Evolutionary conservation across 1,140 invertebrate species (phyloP).

Genomic region (Oryzaephilus surinamensis): DNA sequence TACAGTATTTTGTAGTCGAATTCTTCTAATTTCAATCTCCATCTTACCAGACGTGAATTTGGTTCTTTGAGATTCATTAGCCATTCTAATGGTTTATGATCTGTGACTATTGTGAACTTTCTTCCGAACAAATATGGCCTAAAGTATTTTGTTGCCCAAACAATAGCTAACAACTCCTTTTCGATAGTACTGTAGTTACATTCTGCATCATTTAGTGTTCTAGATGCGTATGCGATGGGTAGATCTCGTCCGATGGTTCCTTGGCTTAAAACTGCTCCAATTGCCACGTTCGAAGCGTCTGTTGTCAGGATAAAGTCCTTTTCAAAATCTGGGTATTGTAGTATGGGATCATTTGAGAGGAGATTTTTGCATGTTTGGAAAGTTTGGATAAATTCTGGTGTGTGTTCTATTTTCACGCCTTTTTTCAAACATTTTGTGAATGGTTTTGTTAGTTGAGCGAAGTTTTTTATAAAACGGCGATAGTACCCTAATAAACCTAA

Average conservation of each 20-base stretch:
- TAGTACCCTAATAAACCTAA: not conserved
- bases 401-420: slow-evolving; percentile 9
- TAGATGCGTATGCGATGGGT: slow-evolving; percentile 37
- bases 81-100: too few species aligned
- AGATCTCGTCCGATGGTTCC: slow-evolving; percentile 21
- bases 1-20: too few species aligned
- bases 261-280: slow-evolving; percentile 4
- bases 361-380: slow-evolving; percentile 14
- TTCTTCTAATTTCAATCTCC: too few species aligned
- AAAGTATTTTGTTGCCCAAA: too few species aligned
- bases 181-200: slow-evolving; percentile 38
- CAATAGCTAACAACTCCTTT: too few species aligned
- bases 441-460: slow-evolving; percentile 12
- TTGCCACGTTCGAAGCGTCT: too few species aligned
- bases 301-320: slow-evolving; percentile 2
- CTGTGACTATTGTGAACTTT: too few species aligned
- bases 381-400: slow-evolving; percentile 8
- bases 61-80: too few species aligned
- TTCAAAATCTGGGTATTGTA: too few species aligned
- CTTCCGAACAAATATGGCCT: too few species aligned
- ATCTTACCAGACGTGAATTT: too few species aligned
- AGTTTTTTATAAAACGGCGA: slow-evolving; percentile 7
- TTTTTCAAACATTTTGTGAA: slow-evolving; percentile 9
- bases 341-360: slow-evolving; percentile 11
- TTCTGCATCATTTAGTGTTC: slow-evolving; percentile 34